Conservation (phyloP, 2,113 vertebrate species). For the Corydoras maculifer region DNA sequence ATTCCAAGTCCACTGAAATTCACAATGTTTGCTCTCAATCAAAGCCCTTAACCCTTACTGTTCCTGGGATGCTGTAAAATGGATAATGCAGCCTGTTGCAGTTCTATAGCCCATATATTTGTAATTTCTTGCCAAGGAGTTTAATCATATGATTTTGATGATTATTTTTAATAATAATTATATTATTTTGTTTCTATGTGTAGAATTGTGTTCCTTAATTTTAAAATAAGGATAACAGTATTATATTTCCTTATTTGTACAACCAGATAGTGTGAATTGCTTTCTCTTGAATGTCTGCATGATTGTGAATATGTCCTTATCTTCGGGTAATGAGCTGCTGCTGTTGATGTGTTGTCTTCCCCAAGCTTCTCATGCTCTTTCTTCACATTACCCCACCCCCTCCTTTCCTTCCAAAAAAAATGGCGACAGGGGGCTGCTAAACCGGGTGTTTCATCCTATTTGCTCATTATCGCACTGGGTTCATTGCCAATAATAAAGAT, state of each 20-base stretch:
- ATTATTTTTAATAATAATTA: too few relatives aligned
- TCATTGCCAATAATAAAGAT: conserved; percentile 56
- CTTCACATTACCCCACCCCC: not conserved
- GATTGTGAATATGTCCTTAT: conserved; percentile 36
- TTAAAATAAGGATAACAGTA: not conserved
- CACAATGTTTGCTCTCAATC: too few relatives aligned
- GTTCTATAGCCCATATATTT: too few relatives aligned
- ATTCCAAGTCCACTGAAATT: too few relatives aligned
- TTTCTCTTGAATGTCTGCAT: conserved; percentile 27
- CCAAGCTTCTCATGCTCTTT: conserved; percentile 3
- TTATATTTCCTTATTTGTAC: not conserved
- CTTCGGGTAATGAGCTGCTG: conserved; percentile 34
- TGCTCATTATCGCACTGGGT: conserved; percentile 42
- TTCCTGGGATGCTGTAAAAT: too few relatives aligned
- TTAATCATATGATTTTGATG: too few relatives aligned
- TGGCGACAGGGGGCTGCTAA: conserved; percentile 40
- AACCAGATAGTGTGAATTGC: conserved; percentile 5
- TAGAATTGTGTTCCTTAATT: not conserved
- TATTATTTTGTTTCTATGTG: conserved; percentile 1
- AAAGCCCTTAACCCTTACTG: too few relatives aligned
- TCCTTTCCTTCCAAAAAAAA: conserved; percentile 18
- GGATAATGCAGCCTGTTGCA: too few relatives aligned
- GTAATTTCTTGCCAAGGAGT: too few relatives aligned
- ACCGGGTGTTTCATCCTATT: conserved; percentile 46
- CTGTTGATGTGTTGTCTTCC: conserved; percentile 9